Evolutionary conservation across 2,113 vertebrate genomes (phyloP).

Genomic region (Psephotus haematonotus): DNA sequence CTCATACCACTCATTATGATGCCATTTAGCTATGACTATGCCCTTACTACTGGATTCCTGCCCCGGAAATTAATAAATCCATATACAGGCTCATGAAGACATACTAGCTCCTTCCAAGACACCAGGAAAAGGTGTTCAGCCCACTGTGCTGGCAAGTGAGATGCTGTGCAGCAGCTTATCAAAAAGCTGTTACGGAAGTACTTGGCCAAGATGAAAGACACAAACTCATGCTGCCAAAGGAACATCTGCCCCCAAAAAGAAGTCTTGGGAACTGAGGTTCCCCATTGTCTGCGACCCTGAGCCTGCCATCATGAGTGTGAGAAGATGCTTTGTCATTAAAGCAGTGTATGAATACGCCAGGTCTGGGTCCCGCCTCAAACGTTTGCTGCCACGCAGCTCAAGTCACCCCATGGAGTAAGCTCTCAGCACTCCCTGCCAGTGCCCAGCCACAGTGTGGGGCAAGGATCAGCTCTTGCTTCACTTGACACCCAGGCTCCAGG

Average conservation of each 20-base stretch:
- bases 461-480: not conserved
- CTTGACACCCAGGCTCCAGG: not conserved
- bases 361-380: not conserved
- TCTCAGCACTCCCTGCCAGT: not conserved
- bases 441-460: not conserved
- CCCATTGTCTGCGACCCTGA: accelerated
- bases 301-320: accelerated
- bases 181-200: not conserved
- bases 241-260: not conserved
- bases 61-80: slow-evolving; percentile 39
- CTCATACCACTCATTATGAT: not conserved
- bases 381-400: not conserved
- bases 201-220: not conserved
- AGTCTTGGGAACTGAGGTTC: not conserved
- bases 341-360: not conserved
- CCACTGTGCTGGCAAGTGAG: not conserved
- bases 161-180: not conserved
- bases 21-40: slow-evolving; percentile 32
- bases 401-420: not conserved
- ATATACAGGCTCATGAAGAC: not conserved
- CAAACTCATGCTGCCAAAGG: not conserved
- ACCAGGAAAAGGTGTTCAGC: not conserved
- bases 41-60: slow-evolving; percentile 6
- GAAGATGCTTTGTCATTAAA: not conserved
- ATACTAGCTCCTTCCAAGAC: slow-evolving; percentile 13